A percentile compares a stretch with the other conserved stretches of the same genome.
Conservation (phyloP, 2,888 invertebrate species). For the Pomacea canaliculata region DNA sequence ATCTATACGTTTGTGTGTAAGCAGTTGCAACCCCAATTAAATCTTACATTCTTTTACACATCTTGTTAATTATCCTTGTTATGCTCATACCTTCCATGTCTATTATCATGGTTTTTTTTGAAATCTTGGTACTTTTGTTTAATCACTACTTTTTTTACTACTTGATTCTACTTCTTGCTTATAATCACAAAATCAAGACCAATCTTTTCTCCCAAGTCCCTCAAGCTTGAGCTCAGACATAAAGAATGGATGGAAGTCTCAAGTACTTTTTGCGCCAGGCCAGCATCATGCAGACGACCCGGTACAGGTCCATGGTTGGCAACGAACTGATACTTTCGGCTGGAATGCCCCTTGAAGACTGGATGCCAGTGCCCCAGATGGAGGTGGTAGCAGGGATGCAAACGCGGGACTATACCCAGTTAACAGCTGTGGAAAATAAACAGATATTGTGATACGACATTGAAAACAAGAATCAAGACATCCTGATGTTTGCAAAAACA, state of each 20-base stretch:
- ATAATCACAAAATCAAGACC: too few relatives aligned
- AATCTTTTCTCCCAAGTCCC: too few relatives aligned
- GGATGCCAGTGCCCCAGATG: constrained; percentile 45
- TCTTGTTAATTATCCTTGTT: too few relatives aligned
- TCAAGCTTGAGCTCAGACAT: too few relatives aligned
- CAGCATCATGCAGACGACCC: constrained; percentile 20
- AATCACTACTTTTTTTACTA: too few relatives aligned
- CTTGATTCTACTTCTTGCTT: too few relatives aligned
- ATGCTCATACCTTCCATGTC: too few relatives aligned
- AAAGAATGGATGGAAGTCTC: not conserved
- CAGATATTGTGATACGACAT: not conserved
- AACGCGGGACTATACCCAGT: constrained; percentile 33
- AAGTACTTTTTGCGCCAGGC: constrained; percentile 19
- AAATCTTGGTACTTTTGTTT: too few relatives aligned
- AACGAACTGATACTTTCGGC: constrained; percentile 50
- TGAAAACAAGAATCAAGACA: not conserved
- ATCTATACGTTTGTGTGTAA: too few relatives aligned
- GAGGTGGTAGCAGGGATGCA: constrained; percentile 48
- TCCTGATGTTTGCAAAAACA: not conserved
- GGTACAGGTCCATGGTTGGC: constrained; percentile 18
- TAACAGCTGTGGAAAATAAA: constrained; percentile 24
- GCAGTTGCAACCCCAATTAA: too few relatives aligned
- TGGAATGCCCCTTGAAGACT: constrained; percentile 63
- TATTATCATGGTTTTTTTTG: too few relatives aligned
- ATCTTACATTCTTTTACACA: too few relatives aligned